Evolutionary conservation across 2,888 invertebrate species (phyloP).

Genomic region (Eupeodes latifasciatus): DNA sequence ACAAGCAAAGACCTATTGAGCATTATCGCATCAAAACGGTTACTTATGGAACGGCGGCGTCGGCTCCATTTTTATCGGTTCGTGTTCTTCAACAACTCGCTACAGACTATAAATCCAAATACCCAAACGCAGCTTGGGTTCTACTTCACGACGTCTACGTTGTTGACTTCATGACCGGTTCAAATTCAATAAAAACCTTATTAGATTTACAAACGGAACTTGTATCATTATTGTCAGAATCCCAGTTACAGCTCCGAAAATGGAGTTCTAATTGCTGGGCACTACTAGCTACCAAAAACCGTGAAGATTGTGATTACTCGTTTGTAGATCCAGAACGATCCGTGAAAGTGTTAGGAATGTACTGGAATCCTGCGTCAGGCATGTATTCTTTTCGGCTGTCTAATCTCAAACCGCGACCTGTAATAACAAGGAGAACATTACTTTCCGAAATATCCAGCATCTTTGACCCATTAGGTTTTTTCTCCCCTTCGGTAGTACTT

Average conservation of each 20-base stretch:
- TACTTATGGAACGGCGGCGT: constrained; percentile 70
- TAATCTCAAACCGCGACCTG: not conserved
- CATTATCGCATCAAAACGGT: constrained; percentile 69
- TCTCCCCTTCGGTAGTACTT: not conserved
- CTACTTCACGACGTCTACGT: constrained; percentile 70
- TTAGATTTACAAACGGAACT: constrained; percentile 20
- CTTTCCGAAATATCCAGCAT: constrained; percentile 31
- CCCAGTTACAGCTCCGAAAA: constrained; percentile 36
- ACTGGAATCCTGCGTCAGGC: constrained; percentile 37
- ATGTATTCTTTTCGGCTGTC: constrained; percentile 5
- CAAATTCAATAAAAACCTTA: constrained; percentile 5
- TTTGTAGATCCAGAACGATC: constrained; percentile 17
- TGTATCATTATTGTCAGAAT: constrained; percentile 21
- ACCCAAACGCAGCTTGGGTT: constrained; percentile 54
- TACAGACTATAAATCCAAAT: constrained; percentile 40
- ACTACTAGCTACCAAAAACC: not conserved
- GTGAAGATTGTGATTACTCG: constrained; percentile 33
- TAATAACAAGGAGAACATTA: not conserved
- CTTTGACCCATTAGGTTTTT: constrained; percentile 27
- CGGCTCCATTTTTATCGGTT: constrained; percentile 65
- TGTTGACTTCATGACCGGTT: constrained; percentile 67
- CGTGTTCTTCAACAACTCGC: constrained; percentile 68
- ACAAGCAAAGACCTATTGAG: constrained; percentile 19
- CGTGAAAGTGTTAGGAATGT: constrained; percentile 31
- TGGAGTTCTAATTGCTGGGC: constrained; percentile 11